phyloP scores from a whole-genome alignment of 2,797 vertebrate genomes.

The Leptoclinus maculatus region DNA sequence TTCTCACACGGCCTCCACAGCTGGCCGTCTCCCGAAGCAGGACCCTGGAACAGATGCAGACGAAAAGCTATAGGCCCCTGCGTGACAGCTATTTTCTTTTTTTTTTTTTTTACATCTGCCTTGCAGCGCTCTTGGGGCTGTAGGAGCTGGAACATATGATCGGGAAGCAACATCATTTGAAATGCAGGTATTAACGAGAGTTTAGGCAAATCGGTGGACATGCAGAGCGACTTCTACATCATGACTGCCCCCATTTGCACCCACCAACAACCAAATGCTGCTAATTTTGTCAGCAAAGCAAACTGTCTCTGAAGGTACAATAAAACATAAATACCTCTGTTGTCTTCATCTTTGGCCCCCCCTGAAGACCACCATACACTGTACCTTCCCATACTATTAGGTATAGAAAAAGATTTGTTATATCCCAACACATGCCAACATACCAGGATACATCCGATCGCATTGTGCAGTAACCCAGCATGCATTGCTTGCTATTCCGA shows the following conservation, averaged over 20 bases:
- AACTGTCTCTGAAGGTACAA: neutral
- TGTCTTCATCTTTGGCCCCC: neutral
- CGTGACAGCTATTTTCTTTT: slow-evolving; percentile 40
- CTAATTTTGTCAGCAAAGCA: neutral
- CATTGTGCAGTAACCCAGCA: neutral
- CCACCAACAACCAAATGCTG: neutral
- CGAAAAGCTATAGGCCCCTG: slow-evolving; percentile 42
- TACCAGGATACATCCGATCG: neutral
- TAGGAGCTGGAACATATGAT: neutral
- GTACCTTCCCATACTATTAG: too few relatives aligned
- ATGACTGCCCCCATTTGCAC: neutral
- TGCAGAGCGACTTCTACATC: neutral
- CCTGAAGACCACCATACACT: neutral
- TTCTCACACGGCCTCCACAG: slow-evolving; percentile 72
- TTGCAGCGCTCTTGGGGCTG: slow-evolving; percentile 10
- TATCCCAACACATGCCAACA: too few relatives aligned
- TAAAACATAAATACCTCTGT: neutral
- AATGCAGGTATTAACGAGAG: slow-evolving; percentile 17
- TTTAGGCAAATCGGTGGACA: slow-evolving; percentile 6
- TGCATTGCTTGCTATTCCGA: neutral
- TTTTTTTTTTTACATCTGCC: slow-evolving; percentile 56
- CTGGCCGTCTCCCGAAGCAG: slow-evolving; percentile 64
- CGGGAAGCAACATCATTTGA: slow-evolving; percentile 7
- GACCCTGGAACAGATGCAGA: slow-evolving; percentile 65
- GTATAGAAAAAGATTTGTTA: too few relatives aligned